Conservation (phyloP, 2,113 vertebrate species). For the Hydrolagus affinis region DNA sequence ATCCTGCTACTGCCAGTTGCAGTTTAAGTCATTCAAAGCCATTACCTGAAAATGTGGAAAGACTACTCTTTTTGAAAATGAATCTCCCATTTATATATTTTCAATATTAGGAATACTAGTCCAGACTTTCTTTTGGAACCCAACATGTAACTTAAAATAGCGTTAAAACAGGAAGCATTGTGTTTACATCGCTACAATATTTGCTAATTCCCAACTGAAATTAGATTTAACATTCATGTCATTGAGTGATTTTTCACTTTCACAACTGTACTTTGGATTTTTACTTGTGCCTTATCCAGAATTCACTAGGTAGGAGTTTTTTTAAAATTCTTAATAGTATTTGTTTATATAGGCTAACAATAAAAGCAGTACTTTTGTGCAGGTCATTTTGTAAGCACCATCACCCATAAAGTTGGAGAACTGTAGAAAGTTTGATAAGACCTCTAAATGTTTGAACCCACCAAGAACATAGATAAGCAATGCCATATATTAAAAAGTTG, state of each 20-base stretch:
- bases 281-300: conserved; percentile 91
- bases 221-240: conserved; percentile 37
- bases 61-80: conserved; percentile 90
- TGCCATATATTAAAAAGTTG: neutral
- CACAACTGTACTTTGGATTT: conserved; percentile 27
- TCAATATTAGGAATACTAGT: conserved; percentile 73
- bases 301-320: conserved; percentile 49
- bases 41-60: conserved; percentile 84
- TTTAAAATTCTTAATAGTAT: neutral
- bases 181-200: conserved; percentile 54
- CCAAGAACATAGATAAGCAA: neutral
- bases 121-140: conserved; percentile 42
- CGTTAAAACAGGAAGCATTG: conserved; percentile 34
- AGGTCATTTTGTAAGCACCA: neutral
- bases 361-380: neutral
- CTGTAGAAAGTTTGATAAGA: neutral
- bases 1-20: conserved; percentile 72
- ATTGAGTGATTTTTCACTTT: neutral
- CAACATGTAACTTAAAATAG: conserved; percentile 52
- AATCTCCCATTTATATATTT: conserved; percentile 96
- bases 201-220: conserved; percentile 49
- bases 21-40: conserved; percentile 76
- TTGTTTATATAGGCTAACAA: neutral
- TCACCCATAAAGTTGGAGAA: neutral
- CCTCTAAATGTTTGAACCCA: neutral